Evolutionary conservation across 2,797 vertebrate genomes (phyloP), one percentile per base, ranked within the genome.

Genomic region (Hybognathus amarus): DNA sequence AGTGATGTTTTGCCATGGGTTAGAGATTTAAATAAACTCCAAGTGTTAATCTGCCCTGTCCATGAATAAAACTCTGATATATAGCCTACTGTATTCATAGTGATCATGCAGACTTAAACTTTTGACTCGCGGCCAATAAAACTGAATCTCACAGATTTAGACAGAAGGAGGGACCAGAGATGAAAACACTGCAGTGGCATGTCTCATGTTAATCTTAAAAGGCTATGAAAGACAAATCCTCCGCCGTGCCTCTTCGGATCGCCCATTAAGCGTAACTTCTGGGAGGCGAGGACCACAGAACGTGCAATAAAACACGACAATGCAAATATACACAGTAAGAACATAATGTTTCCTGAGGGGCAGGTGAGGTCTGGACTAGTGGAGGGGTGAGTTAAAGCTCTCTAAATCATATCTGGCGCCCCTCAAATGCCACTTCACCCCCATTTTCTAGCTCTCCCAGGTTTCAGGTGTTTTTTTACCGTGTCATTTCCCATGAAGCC

Each of bases 401-500:
- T 42, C 56, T 83, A 85, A 86, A 85, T 85, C 77, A 85, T 64
- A 42, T 36, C 71, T 66, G 63, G 24, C 47, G 12, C 33, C 77
- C 42, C 36, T 38, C 38, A 73, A 70, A 69, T 71, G 68, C 68
- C 68, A 61, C 17, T 33, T 80, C 68, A 45, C 52, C 50, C 52
- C 22, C 6, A n/a, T 59, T 40, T 52, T 79, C 40, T 45, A 33
- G 66, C 69, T 78, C 79, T 82, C 63, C 17, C 3, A 40, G 11
- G 20, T 77, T 83, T 81, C 63, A 83, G 40, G 85, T 79, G 69
- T 75, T 79, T 87, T 40, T 73, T 76, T 59, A 54, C 75, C 79
- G 86, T 84, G 77, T 59, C 83, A 64, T 83, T 91, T 93, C 90
- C 90, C 91, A 93, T 89, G 54, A 89, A 91, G 83, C 78, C 47